These are phyloP conservation scores for Diabrotica virgifera DNA, from an alignment of 1,140 invertebrate species.

Conservation along the genomic window DNA sequence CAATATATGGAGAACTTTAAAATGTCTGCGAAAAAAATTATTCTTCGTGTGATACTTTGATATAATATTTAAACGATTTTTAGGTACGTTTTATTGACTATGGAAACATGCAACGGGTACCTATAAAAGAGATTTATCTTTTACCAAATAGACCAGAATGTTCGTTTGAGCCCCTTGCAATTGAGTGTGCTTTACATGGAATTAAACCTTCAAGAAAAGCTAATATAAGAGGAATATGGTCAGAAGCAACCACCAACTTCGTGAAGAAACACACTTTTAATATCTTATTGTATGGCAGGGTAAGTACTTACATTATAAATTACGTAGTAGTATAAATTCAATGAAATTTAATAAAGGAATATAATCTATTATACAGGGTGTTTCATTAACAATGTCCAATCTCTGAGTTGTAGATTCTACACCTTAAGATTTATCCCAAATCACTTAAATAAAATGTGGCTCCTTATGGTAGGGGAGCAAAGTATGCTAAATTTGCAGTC, in stretches of 20 bases:
- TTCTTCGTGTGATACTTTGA: not conserved
- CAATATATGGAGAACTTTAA: no score
- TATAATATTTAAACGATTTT: slow-evolving; percentile 15
- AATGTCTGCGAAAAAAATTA: no score
- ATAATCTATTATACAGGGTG: no score
- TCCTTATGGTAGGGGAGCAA: no score
- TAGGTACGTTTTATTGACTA: slow-evolving; percentile 76
- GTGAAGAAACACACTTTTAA: slow-evolving; percentile 50
- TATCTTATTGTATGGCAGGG: slow-evolving; percentile 50
- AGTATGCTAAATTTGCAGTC: no score
- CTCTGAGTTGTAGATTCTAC: no score
- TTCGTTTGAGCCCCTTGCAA: slow-evolving; percentile 55
- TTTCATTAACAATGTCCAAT: no score
- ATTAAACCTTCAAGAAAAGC: slow-evolving; percentile 62
- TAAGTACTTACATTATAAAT: slow-evolving; percentile 27
- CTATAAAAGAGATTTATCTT: slow-evolving; percentile 38
- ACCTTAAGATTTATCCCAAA: no score
- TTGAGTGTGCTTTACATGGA: slow-evolving; percentile 67
- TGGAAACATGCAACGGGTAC: slow-evolving; percentile 59
- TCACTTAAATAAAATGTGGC: no score
- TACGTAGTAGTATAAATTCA: no score
- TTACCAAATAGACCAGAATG: slow-evolving; percentile 40
- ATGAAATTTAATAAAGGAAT: no score
- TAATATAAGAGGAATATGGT: slow-evolving; percentile 61
- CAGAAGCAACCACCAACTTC: slow-evolving; percentile 50